Evolutionary conservation across 2,888 invertebrate genomes (phyloP).

Genomic region (Elegia similella): DNA sequence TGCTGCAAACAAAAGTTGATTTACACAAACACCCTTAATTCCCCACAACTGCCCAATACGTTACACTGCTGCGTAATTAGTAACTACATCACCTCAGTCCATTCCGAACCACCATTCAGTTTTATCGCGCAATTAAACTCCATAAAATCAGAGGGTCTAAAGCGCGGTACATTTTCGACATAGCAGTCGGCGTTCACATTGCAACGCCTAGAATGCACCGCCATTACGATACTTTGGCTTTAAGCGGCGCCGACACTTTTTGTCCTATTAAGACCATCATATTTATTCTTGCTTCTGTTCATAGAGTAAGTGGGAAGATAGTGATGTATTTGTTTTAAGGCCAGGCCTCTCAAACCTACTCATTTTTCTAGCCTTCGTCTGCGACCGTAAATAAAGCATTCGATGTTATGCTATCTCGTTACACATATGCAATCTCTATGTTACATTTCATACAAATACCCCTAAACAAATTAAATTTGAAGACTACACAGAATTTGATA

Average conservation of each 20-base stretch:
- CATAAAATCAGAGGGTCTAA: slow-evolving; percentile 28
- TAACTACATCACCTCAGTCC: slow-evolving; percentile 2
- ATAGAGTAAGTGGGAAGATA: neutral
- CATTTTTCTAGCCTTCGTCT: no score
- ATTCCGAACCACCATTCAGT: slow-evolving; percentile 24
- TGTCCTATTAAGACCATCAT: slow-evolving; percentile 16
- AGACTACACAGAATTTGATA: no score
- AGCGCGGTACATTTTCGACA: slow-evolving; percentile 15
- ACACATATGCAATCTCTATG: no score
- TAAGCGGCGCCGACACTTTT: slow-evolving; percentile 15
- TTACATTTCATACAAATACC: no score
- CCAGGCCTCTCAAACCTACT: no score
- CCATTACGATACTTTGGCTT: slow-evolving; percentile 14
- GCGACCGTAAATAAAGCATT: no score
- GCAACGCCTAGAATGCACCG: slow-evolving; percentile 13
- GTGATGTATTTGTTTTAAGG: no score
- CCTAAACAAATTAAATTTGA: no score
- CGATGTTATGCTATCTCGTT: no score
- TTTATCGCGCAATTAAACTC: slow-evolving; percentile 32
- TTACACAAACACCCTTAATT: neutral
- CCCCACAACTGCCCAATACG: neutral
- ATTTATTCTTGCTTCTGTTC: slow-evolving; percentile 13
- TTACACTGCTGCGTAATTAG: slow-evolving; percentile 3
- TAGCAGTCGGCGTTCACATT: slow-evolving; percentile 1
- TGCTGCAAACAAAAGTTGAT: neutral